These are phyloP conservation scores for Carpatolechia fugitivella DNA, from an alignment of 2,888 invertebrate species.

Conservation along the genomic window DNA sequence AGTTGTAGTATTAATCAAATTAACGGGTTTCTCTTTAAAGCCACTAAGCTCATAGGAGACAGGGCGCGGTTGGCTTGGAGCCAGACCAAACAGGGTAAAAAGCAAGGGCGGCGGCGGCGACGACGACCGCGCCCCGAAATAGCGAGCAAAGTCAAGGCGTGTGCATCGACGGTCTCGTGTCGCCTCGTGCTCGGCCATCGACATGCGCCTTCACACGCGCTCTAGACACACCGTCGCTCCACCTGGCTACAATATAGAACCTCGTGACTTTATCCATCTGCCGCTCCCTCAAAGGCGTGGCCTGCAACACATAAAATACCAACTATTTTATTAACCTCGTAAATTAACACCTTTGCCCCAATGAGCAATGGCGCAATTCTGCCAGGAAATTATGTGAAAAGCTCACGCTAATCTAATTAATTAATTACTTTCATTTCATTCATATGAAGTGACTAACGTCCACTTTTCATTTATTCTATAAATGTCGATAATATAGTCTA, in stretches of 20 bases:
- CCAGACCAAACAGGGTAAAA: conserved; percentile 77
- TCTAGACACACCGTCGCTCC: conserved; percentile 27
- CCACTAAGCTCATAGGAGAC: conserved; percentile 20
- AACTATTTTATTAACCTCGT: conserved; percentile 33
- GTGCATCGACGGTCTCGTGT: conserved; percentile 40
- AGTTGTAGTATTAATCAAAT: conserved; percentile 38
- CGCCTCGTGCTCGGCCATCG: conserved; percentile 21
- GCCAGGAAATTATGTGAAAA: conserved; percentile 27
- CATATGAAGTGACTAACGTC: background rate
- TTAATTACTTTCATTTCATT: conserved; percentile 13
- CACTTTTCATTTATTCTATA: background rate
- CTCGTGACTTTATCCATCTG: conserved; percentile 14
- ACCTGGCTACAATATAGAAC: background rate
- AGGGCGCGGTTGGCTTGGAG: conserved; percentile 57
- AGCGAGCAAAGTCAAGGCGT: conserved; percentile 77
- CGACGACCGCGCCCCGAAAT: conserved; percentile 70
- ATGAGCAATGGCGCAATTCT: conserved; percentile 20
- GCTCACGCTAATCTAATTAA: conserved; percentile 30
- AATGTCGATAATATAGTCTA: background rate
- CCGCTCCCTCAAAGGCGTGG: conserved; percentile 34
- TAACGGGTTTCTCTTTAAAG: conserved; percentile 43
- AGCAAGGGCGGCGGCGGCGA: conserved; percentile 61
- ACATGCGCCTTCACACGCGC: conserved; percentile 30
- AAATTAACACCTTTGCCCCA: conserved; percentile 32
- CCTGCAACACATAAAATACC: conserved; percentile 21